These are phyloP conservation scores for Protomyctophum bolini DNA, from an alignment of 2,113 vertebrate species.

Conservation along the genomic window DNA sequence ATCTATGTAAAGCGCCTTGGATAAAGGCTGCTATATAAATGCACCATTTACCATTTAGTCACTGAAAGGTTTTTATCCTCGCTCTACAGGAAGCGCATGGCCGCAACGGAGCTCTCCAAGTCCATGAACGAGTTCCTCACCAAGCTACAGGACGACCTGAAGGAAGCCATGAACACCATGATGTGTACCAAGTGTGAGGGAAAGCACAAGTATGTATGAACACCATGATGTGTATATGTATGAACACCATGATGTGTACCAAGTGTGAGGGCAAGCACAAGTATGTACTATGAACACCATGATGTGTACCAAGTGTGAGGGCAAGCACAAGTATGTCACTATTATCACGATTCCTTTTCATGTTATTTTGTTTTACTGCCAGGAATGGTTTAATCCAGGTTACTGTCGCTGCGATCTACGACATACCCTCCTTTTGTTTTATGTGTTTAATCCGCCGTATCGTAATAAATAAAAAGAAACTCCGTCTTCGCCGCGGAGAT, in stretches of 20 bases:
- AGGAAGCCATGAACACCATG: slow-evolving; percentile 97
- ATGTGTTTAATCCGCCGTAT: too few relatives aligned
- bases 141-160: slow-evolving; percentile 93
- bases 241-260: slow-evolving; percentile 83
- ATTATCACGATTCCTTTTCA: too few relatives aligned
- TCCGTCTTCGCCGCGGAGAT: too few relatives aligned
- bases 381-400: too few relatives aligned
- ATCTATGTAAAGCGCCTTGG: too few relatives aligned
- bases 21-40: too few relatives aligned
- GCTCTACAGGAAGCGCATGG: slow-evolving; percentile 85
- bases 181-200: slow-evolving; percentile 88
- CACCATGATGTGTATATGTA: slow-evolving; percentile 32
- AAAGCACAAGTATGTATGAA: slow-evolving; percentile 65
- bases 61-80: slow-evolving; percentile 1
- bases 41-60: neutral
- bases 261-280: slow-evolving; percentile 36
- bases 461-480: too few relatives aligned
- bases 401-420: too few relatives aligned
- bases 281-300: slow-evolving; percentile 90
- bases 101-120: slow-evolving; percentile 87
- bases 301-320: slow-evolving; percentile 94
- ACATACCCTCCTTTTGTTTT: too few relatives aligned
- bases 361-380: too few relatives aligned
- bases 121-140: slow-evolving; percentile 92
- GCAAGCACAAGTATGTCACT: slow-evolving; percentile 87